Base-by-base conservation (phyloP, 2,797 vertebrate species). In the Martes flavigula region DNA sequence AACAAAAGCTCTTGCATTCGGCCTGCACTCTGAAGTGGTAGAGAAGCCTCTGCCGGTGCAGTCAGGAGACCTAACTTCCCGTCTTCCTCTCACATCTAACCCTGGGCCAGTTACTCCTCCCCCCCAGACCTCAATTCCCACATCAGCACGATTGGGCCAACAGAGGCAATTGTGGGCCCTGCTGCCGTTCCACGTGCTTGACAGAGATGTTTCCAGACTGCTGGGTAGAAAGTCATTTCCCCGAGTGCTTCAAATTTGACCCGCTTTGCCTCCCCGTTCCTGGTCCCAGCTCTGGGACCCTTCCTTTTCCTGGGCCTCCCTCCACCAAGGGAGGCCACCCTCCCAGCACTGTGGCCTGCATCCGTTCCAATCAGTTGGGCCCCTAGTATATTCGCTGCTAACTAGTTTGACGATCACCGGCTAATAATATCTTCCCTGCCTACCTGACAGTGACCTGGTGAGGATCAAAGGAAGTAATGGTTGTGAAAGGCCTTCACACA, bases 341-440 rank as follows among this genome's bases (percentile, higher is more conserved):
- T 48, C 66, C 77, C 43, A 43, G 85, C 4, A 17, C 35, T 7
- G 1, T 35, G 85, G 43, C 91, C 87, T 77, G 56, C 58, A 43
- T 68, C 82, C 83, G n/a, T 93, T 90, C 66, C 85, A 23, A 51
- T 46, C 35, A 60, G 60, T 20, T 83, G 93, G 87, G 54, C n/a
- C 73, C 82, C 38, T 43, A 7, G 40, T 56, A 54, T 66, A 88
- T 25, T 27, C 87, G 89, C 89, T 87, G 72, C 94, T 98, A 96
- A 96, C 93, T 96, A 97, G 95, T 96, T 97, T 97, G 87, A 97
- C 90, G 84, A 70, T 82, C 60, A 83, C 56, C 60, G 86, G 94
- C 97, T 97, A 97, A 97, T 96, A 97, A 98, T 98, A 97, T 95
- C 94, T 96, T 92, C 62, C 54, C 79, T 94, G 72, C 68, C 97